phyloP scores from a whole-genome alignment of 2,888 invertebrate species.

The Polyploca ridens region DNA sequence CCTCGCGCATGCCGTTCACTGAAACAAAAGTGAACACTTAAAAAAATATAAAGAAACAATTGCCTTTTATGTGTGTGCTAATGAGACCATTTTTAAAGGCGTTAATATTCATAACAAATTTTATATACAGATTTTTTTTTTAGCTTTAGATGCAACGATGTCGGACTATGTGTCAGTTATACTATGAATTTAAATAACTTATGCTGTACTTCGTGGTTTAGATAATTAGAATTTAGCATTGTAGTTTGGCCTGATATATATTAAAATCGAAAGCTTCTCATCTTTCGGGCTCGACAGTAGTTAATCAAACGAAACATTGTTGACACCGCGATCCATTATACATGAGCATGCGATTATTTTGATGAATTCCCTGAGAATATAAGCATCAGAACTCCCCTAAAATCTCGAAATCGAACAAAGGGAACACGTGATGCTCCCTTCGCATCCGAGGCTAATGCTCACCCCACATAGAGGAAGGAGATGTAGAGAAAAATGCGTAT shows the following conservation, averaged over 20 bases:
- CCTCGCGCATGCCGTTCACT: constrained; percentile 62
- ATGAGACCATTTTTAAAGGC: constrained; percentile 51
- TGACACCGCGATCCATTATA: constrained; percentile 77
- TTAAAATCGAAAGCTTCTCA: constrained; percentile 28
- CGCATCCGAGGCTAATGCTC: constrained; percentile 77
- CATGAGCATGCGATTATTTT: constrained; percentile 80
- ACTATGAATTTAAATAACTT: not conserved
- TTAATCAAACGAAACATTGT: constrained; percentile 70
- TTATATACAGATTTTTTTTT: not conserved
- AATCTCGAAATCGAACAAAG: constrained; percentile 82
- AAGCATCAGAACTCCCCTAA: constrained; percentile 81
- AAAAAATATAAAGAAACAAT: constrained; percentile 76
- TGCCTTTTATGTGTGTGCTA: constrained; percentile 71
- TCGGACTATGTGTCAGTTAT: not conserved
- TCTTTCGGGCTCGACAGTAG: constrained; percentile 48
- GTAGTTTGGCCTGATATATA: constrained; percentile 27
- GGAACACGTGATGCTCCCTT: constrained; percentile 81
- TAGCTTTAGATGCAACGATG: not conserved
- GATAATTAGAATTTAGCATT: constrained; percentile 35
- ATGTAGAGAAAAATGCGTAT: constrained; percentile 84
- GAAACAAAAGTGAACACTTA: constrained; percentile 63
- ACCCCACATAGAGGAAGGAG: constrained; percentile 81
- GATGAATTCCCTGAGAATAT: constrained; percentile 80
- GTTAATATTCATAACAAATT: constrained; percentile 49
- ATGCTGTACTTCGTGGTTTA: constrained; percentile 11